phyloP scores from a whole-genome alignment of 2,797 vertebrate genomes.

The Amniataba percoides region DNA sequence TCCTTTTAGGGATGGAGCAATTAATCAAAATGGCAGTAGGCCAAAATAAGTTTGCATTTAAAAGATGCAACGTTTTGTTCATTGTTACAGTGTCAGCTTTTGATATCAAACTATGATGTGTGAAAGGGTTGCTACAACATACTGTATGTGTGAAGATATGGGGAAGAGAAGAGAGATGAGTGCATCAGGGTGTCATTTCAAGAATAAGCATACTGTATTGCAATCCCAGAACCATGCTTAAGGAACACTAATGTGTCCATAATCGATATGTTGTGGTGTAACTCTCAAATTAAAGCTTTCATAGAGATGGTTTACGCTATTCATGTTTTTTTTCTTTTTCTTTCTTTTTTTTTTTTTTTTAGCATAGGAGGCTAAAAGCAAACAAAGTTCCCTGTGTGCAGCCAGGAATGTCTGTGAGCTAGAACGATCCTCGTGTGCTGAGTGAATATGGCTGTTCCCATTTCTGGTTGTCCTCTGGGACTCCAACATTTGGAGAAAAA shows the following conservation, averaged over 20 bases:
- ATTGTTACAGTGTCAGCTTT: constrained; percentile 57
- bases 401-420: constrained; percentile 67
- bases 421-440: constrained; percentile 67
- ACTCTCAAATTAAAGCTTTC: constrained; percentile 84
- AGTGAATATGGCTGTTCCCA: constrained; percentile 80
- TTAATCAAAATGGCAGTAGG: constrained; percentile 65
- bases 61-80: constrained; percentile 70
- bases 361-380: constrained; percentile 74
- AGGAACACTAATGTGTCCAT: constrained; percentile 70
- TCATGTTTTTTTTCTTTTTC: constrained; percentile 28
- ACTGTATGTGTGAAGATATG: constrained; percentile 61
- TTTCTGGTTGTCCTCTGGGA: constrained; percentile 63
- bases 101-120: constrained; percentile 60
- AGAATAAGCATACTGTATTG: constrained; percentile 77
- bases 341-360: constrained; percentile 5
- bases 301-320: constrained; percentile 68
- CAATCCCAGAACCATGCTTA: constrained; percentile 83
- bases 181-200: constrained; percentile 74
- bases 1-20: constrained; percentile 60
- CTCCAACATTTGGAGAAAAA: constrained; percentile 37
- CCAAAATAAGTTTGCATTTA: constrained; percentile 63
- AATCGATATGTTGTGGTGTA: constrained; percentile 73
- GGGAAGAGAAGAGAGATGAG: constrained; percentile 56
- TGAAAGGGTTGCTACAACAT: constrained; percentile 78
- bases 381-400: constrained; percentile 66